These are phyloP conservation scores for Emmelina monodactyla DNA, from an alignment of 2,888 invertebrate genomes.

Conservation along the genomic window DNA sequence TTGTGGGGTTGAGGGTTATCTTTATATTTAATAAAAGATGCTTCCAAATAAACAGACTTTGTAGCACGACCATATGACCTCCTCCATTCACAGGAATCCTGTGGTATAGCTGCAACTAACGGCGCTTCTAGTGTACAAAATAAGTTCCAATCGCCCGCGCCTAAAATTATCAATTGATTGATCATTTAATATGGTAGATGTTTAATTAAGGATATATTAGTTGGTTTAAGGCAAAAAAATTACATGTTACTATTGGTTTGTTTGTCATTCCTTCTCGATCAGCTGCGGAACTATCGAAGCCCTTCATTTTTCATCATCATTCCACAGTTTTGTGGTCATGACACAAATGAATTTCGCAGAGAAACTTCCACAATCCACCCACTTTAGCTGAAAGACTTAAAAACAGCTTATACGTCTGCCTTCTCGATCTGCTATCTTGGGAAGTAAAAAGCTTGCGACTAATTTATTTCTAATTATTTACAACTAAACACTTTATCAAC, in stretches of 20 bases:
- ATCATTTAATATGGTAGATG: too few species aligned
- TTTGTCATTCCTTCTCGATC: conserved; percentile 70
- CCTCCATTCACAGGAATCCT: conserved; percentile 91
- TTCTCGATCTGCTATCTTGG: too few species aligned
- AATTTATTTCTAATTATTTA: too few species aligned
- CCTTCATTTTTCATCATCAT: conserved; percentile 69
- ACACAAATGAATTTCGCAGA: conserved; percentile 34
- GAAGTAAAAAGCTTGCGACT: too few species aligned
- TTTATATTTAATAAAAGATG: conserved; percentile 80
- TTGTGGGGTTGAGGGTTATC: conserved; percentile 77
- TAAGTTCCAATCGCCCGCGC: conserved; percentile 85
- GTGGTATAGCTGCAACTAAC: conserved; percentile 80
- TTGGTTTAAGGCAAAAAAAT: too few species aligned
- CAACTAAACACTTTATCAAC: too few species aligned
- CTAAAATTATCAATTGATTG: too few species aligned
- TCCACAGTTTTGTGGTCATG: conserved; percentile 42
- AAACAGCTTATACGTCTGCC: too few species aligned
- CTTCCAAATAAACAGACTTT: conserved; percentile 84
- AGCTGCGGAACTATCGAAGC: conserved; percentile 54
- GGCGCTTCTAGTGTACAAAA: conserved; percentile 84
- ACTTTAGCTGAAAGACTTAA: too few species aligned
- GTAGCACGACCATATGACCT: conserved; percentile 87
- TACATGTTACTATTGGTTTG: conserved; percentile 79
- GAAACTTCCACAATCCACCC: conserved; percentile 41
- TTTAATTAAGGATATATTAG: too few species aligned